Percentiles rank a stretch among this genome's conserved stretches.
These are phyloP conservation scores for Papilio protenor DNA, from an alignment of 2,888 invertebrate species.

Conservation along the genomic window DNA sequence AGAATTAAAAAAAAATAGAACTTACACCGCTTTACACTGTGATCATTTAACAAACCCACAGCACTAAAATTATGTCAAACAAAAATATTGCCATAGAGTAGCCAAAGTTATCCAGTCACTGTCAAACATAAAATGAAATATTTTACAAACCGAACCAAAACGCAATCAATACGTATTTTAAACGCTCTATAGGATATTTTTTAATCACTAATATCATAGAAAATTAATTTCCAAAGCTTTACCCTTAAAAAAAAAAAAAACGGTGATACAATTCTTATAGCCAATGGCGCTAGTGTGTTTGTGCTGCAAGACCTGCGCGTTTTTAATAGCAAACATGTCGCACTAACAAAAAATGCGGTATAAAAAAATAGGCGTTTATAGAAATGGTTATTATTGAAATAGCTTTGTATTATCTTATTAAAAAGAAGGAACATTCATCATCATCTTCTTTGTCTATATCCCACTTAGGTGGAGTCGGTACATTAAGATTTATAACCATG, in stretches of 20 bases:
- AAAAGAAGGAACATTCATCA: too few species aligned
- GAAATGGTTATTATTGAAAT: not conserved
- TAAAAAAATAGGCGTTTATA: not conserved
- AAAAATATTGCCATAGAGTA: slow-evolving; percentile 5
- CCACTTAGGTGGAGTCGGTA: too few species aligned
- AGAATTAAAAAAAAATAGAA: too few species aligned
- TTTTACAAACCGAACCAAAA: not conserved
- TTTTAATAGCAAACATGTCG: not conserved
- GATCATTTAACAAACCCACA: not conserved
- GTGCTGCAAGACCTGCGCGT: not conserved
- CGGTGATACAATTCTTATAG: not conserved
- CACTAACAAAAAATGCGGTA: not conserved
- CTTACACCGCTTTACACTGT: not conserved
- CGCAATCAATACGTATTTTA: not conserved
- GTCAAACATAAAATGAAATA: not conserved
- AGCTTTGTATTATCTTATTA: not conserved
- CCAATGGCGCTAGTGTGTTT: not conserved
- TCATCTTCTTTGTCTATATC: too few species aligned
- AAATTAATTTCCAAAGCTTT: not conserved
- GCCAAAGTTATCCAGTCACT: not conserved
- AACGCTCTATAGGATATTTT: not conserved
- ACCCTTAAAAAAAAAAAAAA: not conserved
- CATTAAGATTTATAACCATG: too few species aligned
- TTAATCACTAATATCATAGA: too few species aligned
- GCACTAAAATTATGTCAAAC: not conserved